Conservation (phyloP, 2,113 vertebrate species). For the Vidua chalybeata region DNA sequence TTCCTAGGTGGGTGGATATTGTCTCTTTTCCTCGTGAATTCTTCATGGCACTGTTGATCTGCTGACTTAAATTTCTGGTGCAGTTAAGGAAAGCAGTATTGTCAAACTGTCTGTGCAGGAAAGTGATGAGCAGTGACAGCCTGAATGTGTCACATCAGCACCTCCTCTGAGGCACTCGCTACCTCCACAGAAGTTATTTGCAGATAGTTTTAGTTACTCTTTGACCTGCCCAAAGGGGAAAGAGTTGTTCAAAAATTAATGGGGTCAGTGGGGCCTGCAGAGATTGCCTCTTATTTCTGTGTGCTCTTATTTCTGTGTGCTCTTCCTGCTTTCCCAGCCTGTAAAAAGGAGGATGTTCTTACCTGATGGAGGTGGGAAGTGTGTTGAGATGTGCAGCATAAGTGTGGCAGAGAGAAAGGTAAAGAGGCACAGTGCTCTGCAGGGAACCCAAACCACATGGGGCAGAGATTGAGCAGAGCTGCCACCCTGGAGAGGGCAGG, state of each 20-base stretch:
- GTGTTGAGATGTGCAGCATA: accelerated
- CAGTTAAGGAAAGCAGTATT: background rate
- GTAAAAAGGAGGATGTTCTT: background rate
- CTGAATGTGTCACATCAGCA: background rate
- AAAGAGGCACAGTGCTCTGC: background rate
- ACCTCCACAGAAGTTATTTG: conserved; percentile 4
- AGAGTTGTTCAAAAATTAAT: background rate
- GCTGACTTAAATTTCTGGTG: background rate
- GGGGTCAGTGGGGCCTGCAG: background rate
- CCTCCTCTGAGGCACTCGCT: background rate
- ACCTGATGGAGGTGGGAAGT: background rate
- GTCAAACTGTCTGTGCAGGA: background rate
- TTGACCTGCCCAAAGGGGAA: background rate
- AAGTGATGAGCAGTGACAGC: background rate
- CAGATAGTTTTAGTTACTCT: background rate
- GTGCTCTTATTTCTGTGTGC: background rate
- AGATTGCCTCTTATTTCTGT: background rate
- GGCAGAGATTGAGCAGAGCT: background rate
- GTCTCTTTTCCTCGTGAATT: background rate
- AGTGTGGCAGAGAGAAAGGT: background rate
- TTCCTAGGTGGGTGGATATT: background rate
- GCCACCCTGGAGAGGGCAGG: background rate
- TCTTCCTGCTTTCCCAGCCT: background rate
- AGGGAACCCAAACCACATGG: accelerated
- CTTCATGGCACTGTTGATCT: background rate